A percentile compares a stretch with the other conserved stretches of the same genome.
phyloP scores from a whole-genome alignment of 1,140 invertebrate species.

The Drosophila sp. region DNA sequence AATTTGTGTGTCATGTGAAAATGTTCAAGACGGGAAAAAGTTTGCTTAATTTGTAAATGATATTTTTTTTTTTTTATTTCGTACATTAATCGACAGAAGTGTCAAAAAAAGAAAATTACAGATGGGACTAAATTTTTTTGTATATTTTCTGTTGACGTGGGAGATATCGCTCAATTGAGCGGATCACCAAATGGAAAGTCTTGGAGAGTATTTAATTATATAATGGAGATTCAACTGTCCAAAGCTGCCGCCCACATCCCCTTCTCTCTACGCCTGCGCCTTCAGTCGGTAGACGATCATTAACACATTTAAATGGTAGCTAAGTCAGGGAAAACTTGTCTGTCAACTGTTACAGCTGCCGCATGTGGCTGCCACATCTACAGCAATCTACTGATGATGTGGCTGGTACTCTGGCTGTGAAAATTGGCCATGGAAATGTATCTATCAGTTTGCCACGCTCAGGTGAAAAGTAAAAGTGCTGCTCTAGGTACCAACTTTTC shows the following conservation, averaged over 20 bases:
- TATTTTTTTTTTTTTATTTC: not conserved
- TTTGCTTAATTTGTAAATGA: slow-evolving; percentile 6
- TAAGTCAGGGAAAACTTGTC: slow-evolving; percentile 62
- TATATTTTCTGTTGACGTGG: slow-evolving; percentile 22
- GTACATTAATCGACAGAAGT: not conserved
- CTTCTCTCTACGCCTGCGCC: not conserved
- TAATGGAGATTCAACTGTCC: slow-evolving; percentile 25
- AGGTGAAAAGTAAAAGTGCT: slow-evolving; percentile 76
- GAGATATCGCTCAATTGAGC: slow-evolving; percentile 46
- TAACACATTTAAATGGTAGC: slow-evolving; percentile 47
- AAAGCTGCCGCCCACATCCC: slow-evolving; percentile 33
- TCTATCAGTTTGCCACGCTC: slow-evolving; percentile 43
- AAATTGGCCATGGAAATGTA: slow-evolving; percentile 70
- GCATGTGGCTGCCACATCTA: slow-evolving; percentile 14
- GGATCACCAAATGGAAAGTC: slow-evolving; percentile 47
- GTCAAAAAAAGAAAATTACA: too few species aligned
- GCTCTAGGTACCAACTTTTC: slow-evolving; percentile 63
- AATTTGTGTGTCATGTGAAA: slow-evolving; percentile 13
- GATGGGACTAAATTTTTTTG: too few species aligned
- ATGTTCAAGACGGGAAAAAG: slow-evolving; percentile 10
- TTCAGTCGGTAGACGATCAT: slow-evolving; percentile 19
- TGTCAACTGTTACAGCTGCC: slow-evolving; percentile 35
- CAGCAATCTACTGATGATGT: not conserved
- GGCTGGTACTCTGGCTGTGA: slow-evolving; percentile 33
- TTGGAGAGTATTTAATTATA: slow-evolving; percentile 38